phyloP scores from a whole-genome alignment of 1,140 invertebrate species.

The Apocrypta bakeri region DNA sequence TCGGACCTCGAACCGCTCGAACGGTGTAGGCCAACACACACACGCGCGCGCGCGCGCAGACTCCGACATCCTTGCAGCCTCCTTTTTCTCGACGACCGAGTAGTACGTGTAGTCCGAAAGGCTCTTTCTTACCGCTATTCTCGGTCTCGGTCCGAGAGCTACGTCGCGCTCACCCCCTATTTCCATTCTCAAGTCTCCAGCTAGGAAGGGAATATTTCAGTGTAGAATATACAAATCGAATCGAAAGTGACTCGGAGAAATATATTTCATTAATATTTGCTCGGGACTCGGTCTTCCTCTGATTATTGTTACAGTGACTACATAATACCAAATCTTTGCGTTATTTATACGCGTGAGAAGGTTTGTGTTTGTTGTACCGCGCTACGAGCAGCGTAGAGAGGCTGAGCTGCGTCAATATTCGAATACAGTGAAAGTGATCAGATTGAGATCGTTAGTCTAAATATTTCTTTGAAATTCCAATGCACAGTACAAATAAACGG shows the following conservation, averaged over 20 bases:
- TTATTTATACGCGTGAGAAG: constrained; percentile 5
- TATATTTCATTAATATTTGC: constrained; percentile 10
- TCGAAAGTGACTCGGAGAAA: constrained; percentile 13
- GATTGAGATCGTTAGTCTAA: no score
- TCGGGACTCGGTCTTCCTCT: background rate
- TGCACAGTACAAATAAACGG: no score
- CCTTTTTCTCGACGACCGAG: background rate
- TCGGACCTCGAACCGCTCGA: background rate
- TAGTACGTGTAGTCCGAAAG: background rate
- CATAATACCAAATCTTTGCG: background rate
- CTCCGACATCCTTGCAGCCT: background rate
- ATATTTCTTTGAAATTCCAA: no score
- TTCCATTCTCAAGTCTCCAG: background rate
- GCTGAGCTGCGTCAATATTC: background rate
- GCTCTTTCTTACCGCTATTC: constrained; percentile 21
- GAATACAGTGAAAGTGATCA: no score
- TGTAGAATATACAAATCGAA: background rate
- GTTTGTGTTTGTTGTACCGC: no score
- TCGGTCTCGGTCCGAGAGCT: background rate
- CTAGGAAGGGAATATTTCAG: background rate
- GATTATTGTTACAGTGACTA: constrained; percentile 14
- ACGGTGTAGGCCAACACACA: constrained; percentile 38
- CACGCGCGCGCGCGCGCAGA: background rate
- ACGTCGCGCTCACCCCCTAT: constrained; percentile 3
- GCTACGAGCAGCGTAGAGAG: no score